Conservation (phyloP, 2,797 vertebrate genomes). For the Muscicapa comitata region DNA sequence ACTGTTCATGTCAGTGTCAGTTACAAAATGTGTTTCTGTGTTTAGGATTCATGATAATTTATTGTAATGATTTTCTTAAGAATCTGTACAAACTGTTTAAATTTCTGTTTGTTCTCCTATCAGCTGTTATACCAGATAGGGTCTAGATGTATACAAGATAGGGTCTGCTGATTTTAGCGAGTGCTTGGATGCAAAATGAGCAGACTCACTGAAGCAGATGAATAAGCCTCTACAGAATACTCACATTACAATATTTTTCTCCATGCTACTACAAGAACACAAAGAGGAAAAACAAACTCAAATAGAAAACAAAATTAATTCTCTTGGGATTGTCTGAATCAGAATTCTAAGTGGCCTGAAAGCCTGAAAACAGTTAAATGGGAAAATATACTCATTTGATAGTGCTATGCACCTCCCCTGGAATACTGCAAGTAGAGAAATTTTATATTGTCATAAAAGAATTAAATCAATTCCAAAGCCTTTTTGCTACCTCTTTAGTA, state of each 20-base stretch:
- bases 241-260: neutral
- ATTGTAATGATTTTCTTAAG: neutral
- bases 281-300: neutral
- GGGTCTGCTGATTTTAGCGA: neutral
- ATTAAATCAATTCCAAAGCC: neutral
- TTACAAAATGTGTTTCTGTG: neutral
- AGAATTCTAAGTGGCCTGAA: neutral
- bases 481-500: neutral
- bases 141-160: neutral
- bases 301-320: neutral
- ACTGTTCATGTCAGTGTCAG: neutral
- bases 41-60: neutral
- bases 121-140: neutral
- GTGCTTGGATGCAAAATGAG: neutral
- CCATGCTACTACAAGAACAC: neutral
- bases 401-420: neutral
- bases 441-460: neutral
- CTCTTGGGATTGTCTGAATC: neutral
- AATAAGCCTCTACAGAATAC: neutral
- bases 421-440: neutral
- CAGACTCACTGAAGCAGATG: neutral
- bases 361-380: neutral
- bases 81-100: neutral
- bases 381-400: neutral
- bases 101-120: neutral